These are phyloP conservation scores for Pao palembangensis DNA, from an alignment of 2,113 vertebrate genomes.

Conservation along the genomic window DNA sequence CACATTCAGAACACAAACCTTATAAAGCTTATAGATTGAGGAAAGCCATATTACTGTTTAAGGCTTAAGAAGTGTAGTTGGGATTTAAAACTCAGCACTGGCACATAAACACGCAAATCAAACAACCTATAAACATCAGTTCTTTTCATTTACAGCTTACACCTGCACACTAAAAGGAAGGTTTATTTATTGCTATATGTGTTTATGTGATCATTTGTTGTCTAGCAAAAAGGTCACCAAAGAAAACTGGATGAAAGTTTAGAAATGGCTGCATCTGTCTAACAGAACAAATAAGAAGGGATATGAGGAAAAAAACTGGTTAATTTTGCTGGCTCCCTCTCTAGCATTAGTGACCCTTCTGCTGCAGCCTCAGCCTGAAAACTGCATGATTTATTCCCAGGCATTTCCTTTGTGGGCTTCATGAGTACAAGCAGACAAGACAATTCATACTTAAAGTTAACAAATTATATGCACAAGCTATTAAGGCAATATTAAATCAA, in stretches of 20 bases:
- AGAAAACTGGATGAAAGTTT: slow-evolving; percentile 20
- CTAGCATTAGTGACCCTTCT: slow-evolving; percentile 56
- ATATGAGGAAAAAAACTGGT: slow-evolving; percentile 24
- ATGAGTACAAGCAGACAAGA: slow-evolving; percentile 30
- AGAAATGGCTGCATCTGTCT: slow-evolving; percentile 25
- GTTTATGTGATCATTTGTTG: slow-evolving; percentile 4
- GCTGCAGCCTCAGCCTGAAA: slow-evolving; percentile 32
- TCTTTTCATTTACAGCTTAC: slow-evolving; percentile 26
- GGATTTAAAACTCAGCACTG: slow-evolving; percentile 49
- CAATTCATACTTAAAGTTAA: slow-evolving; percentile 20
- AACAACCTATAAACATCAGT: slow-evolving; percentile 30
- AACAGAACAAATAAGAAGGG: slow-evolving; percentile 25
- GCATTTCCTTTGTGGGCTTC: slow-evolving; percentile 30
- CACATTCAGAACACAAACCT: slow-evolving; percentile 36
- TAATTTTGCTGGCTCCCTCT: slow-evolving; percentile 21
- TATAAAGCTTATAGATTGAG: slow-evolving; percentile 39
- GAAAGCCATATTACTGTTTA: slow-evolving; percentile 50
- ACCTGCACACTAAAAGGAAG: slow-evolving; percentile 12
- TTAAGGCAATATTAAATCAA: slow-evolving; percentile 50
- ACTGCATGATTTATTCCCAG: slow-evolving; percentile 59
- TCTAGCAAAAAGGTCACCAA: slow-evolving; percentile 15
- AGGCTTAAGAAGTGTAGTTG: slow-evolving; percentile 50
- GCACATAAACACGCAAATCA: slow-evolving; percentile 32
- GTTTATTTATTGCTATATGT: slow-evolving; percentile 11
- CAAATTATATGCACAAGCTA: slow-evolving; percentile 26